phyloP scores from a whole-genome alignment of 2,113 vertebrate species.

The Megaceryle torquata region DNA sequence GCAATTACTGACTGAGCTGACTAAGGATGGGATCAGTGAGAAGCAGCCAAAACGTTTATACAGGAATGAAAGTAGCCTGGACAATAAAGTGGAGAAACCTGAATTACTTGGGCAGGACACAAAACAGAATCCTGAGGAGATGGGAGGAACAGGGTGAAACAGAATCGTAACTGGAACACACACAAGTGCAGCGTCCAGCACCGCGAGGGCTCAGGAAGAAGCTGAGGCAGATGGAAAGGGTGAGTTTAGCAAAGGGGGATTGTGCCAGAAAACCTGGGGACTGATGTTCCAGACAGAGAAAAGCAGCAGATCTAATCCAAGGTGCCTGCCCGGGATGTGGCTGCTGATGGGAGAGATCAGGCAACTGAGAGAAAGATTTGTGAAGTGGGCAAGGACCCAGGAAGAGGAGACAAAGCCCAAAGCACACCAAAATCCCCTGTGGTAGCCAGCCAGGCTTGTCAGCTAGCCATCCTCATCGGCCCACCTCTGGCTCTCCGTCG shows the following conservation, averaged over 20 bases:
- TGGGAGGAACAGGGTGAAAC: background rate
- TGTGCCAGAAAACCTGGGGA: background rate
- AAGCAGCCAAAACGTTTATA: background rate
- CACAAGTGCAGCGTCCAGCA: background rate
- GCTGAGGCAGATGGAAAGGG: background rate
- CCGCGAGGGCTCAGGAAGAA: background rate
- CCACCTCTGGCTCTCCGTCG: background rate
- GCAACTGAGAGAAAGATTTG: background rate
- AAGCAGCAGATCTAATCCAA: background rate
- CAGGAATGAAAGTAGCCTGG: slow-evolving; percentile 8
- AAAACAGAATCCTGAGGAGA: background rate
- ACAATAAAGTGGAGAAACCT: background rate
- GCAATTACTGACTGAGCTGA: background rate
- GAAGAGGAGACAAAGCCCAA: background rate
- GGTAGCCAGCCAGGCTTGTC: background rate
- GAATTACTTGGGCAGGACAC: background rate
- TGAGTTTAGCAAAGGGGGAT: background rate
- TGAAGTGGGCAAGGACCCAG: background rate
- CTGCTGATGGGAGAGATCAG: background rate
- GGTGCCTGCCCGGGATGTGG: background rate
- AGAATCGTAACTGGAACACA: background rate
- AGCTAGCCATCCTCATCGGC: background rate
- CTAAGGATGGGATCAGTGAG: background rate
- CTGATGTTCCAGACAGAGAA: background rate
- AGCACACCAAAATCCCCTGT: fast-evolving